Percentiles rank a stretch among this genome's conserved stretches.
These are phyloP conservation scores for Sphaerolaimus hirsutus DNA, from an alignment of 2,888 invertebrate species.

Conservation along the genomic window DNA sequence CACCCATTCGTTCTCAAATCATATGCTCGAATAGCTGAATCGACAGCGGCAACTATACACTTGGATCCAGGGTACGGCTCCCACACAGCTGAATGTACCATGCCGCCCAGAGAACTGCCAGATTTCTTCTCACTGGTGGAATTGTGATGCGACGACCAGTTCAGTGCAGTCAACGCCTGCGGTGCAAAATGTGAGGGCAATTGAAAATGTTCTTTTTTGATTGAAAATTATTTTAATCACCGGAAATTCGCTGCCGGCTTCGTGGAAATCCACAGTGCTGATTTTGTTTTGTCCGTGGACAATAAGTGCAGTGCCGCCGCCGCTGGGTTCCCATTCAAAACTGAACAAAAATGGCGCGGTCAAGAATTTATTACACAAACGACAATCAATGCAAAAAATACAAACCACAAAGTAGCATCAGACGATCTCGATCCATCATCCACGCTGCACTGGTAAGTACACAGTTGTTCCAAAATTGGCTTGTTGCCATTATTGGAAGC, in stretches of 20 bases:
- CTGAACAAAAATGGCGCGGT: conserved; percentile 1
- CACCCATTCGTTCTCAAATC: too few species aligned
- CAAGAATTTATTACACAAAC: too few species aligned
- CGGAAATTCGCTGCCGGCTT: not conserved
- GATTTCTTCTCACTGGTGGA: too few species aligned
- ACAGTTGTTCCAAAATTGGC: not conserved
- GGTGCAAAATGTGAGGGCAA: too few species aligned
- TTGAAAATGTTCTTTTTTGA: not conserved
- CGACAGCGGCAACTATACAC: conserved; percentile 61
- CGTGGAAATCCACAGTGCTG: not conserved
- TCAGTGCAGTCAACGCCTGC: too few species aligned
- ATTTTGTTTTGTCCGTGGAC: not conserved
- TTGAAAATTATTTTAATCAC: not conserved
- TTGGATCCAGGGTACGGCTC: conserved; percentile 70
- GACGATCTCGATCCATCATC: too few species aligned
- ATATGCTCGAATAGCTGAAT: conserved; percentile 55
- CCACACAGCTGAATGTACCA: conserved; percentile 70
- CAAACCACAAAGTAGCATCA: too few species aligned
- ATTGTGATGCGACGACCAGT: too few species aligned
- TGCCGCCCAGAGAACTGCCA: too few species aligned
- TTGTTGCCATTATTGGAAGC: not conserved
- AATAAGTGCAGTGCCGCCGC: not conserved
- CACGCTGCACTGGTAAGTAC: too few species aligned
- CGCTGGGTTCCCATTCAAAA: not conserved
- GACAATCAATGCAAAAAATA: too few species aligned